phyloP scores from a whole-genome alignment of 64 coral and sea anemone species.

The Actinia equina region DNA sequence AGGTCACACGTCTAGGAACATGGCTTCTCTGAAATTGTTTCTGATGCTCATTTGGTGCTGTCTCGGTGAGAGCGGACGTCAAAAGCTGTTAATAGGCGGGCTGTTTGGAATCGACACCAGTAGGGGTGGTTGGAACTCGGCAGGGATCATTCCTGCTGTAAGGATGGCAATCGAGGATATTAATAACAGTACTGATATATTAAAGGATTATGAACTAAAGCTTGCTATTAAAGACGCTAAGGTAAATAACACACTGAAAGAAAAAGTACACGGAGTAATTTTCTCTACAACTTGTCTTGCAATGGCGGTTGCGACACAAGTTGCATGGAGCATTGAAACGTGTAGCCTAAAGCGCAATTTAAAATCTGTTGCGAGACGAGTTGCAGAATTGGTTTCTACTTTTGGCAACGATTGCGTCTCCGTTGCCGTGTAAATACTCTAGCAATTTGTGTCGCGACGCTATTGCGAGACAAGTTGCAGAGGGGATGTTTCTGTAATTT shows the following conservation, averaged over 20 bases:
- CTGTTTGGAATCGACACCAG: slow-evolving; percentile 64
- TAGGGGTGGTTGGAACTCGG: slow-evolving; percentile 68
- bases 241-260: slow-evolving; percentile 3
- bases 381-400: too few relatives aligned
- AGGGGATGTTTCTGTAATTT: too few relatives aligned
- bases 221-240: slow-evolving; percentile 65
- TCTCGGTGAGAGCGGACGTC: neutral
- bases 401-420: too few relatives aligned
- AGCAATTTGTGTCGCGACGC: too few relatives aligned
- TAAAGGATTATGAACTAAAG: slow-evolving; percentile 55
- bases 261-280: too few relatives aligned
- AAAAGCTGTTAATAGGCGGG: slow-evolving; percentile 51
- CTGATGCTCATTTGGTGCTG: neutral
- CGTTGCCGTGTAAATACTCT: too few relatives aligned
- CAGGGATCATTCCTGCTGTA: slow-evolving; percentile 61
- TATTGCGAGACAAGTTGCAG: too few relatives aligned
- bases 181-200: slow-evolving; percentile 47
- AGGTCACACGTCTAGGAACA: neutral
- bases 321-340: too few relatives aligned
- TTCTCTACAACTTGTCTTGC: too few relatives aligned
- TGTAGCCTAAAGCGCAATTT: too few relatives aligned
- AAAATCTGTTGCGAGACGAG: too few relatives aligned
- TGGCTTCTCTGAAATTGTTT: neutral
- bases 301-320: too few relatives aligned
- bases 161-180: slow-evolving; percentile 81